Evolutionary conservation across 2,888 invertebrate species (phyloP), one percentile per base, ranked within the genome.

Genomic region (Tanypteryx hageni): DNA sequence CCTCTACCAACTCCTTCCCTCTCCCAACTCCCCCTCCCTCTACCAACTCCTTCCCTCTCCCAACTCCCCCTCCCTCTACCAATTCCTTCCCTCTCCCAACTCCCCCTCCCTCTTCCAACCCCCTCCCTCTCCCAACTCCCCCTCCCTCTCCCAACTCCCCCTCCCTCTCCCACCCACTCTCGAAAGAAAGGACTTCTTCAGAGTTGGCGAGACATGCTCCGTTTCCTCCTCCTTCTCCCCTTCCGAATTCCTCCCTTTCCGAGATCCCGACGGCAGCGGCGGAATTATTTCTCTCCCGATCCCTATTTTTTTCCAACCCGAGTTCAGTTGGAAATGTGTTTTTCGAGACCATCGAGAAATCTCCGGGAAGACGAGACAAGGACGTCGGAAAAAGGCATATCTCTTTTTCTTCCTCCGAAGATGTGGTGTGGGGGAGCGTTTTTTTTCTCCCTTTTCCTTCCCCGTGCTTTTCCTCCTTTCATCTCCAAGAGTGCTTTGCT

Each of bases 231-330:
- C n/a, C 8, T 16, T 27, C 16, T 31, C 86, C 8, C 11, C 31
- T n/a, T 14, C 10, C n/a, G 22, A 44, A 83, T 57, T 56, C 56
- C 56, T 16, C 31, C 64, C 61, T 16, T 64, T 61, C 31, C 86
- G 68, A 68, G 68, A 22, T 18, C 44, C 76, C 76, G 22, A 76
- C 22, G 76, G 16, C 22, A 76, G 14, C 76, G 76, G 22, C 16
- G 76, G 76, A 76, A 76, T 76, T 76, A 76, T 76, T 76, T 76
- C 76, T 76, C 44, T 76, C 76, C 76, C 76, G 76, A 76, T 76
- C 11, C 68, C 64, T 64, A 3, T n/a, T 68, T 68, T 76, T 76
- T 44, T 76, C 22, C 22, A 76, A 27, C 76, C n/a, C n/a, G n/a
- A 22, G 68, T 68, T 68, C 68, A 68, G 68, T 18, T 76, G 76